Percentiles rank a stretch among this genome's conserved stretches.
Evolutionary conservation across 2,888 invertebrate genomes (phyloP).

Genomic region (Cyclophora punctaria): DNA sequence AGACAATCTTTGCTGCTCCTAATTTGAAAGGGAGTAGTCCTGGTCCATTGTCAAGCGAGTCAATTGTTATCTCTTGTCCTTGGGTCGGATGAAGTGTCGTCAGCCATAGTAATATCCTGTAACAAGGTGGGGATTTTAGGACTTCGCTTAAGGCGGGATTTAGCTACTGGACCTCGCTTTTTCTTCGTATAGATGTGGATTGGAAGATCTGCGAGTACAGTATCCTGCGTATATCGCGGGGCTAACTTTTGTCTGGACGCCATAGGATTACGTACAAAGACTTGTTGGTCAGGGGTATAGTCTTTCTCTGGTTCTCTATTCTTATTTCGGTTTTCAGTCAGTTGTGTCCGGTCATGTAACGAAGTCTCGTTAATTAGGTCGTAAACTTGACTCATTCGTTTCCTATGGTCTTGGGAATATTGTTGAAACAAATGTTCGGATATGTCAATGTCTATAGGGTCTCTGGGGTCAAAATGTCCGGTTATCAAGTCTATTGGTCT

Average conservation of each 20-base stretch:
- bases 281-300: slow-evolving; percentile 1
- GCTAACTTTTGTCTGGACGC: background rate
- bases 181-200: background rate
- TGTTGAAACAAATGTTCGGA: too few relatives aligned
- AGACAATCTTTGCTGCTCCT: slow-evolving; percentile 13
- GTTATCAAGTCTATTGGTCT: too few relatives aligned
- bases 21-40: slow-evolving; percentile 18
- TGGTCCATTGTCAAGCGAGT: slow-evolving; percentile 9
- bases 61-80: slow-evolving; percentile 9
- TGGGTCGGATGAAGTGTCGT: background rate
- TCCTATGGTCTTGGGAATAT: too few relatives aligned
- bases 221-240: slow-evolving; percentile 1
- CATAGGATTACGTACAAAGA: background rate
- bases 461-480: too few relatives aligned
- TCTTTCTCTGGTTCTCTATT: background rate
- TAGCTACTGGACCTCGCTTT: too few relatives aligned
- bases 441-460: too few relatives aligned
- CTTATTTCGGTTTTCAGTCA: too few relatives aligned
- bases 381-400: too few relatives aligned
- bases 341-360: too few relatives aligned
- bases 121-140: background rate
- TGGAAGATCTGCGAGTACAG: background rate
- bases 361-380: too few relatives aligned
- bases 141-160: too few relatives aligned
- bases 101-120: background rate